Evolutionary conservation across 2,888 invertebrate genomes (phyloP).

Genomic region (Rhyacophila evoluta): DNA sequence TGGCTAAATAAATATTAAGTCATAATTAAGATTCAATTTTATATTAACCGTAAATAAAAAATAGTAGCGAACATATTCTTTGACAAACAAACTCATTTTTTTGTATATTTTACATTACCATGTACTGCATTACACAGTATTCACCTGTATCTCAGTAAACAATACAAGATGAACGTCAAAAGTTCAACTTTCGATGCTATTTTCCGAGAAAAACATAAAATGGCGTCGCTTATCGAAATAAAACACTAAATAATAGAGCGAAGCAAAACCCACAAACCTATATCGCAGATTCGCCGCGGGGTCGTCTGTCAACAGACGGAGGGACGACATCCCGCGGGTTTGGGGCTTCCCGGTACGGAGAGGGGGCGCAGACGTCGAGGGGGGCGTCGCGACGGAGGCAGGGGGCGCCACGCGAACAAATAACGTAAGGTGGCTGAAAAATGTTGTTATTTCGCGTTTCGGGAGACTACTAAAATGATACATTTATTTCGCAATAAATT

Average conservation of each 20-base stretch:
- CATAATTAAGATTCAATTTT: too few relatives aligned
- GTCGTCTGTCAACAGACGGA: constrained; percentile 3
- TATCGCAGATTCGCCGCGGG: background rate
- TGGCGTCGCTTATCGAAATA: background rate
- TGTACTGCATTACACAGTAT: too few relatives aligned
- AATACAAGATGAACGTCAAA: too few relatives aligned
- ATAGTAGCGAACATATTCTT: too few relatives aligned
- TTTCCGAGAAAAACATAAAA: background rate
- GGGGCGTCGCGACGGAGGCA: background rate
- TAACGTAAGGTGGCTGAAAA: constrained; percentile 6
- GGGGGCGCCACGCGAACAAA: background rate
- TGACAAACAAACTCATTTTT: too few relatives aligned
- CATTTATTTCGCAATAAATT: background rate
- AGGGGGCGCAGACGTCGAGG: background rate
- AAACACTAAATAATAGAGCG: background rate
- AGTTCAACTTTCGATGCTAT: too few relatives aligned
- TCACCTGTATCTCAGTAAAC: too few relatives aligned
- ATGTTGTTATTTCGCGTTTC: background rate
- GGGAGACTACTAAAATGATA: background rate
- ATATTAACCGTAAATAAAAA: too few relatives aligned
- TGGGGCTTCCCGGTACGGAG: background rate
- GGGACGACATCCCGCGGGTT: background rate
- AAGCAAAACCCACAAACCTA: constrained; percentile 22
- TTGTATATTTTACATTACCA: too few relatives aligned
- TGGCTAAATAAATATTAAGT: too few relatives aligned